phyloP scores from a whole-genome alignment of 2,888 invertebrate genomes.

The Cerastis leucographa region DNA sequence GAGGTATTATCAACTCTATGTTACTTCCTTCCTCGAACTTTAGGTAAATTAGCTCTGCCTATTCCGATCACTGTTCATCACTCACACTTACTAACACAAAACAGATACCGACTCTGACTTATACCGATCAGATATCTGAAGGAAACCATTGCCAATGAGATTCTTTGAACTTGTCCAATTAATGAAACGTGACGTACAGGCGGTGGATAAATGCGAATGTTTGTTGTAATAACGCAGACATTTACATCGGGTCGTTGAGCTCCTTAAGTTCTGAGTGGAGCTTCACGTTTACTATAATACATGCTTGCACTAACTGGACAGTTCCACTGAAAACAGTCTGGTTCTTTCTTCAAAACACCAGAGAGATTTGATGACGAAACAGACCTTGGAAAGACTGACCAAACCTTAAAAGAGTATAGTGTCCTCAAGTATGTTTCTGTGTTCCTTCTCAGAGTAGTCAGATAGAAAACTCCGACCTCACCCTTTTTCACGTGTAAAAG shows the following conservation, averaged over 20 bases:
- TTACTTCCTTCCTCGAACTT: too few relatives aligned
- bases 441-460: background rate
- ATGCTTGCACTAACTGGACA: background rate
- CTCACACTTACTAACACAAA: slow-evolving; percentile 77
- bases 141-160: slow-evolving; percentile 75
- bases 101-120: slow-evolving; percentile 76
- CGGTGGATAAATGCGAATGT: slow-evolving; percentile 46
- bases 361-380: too few relatives aligned
- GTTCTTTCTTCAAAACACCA: background rate
- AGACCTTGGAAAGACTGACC: too few relatives aligned
- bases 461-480: background rate
- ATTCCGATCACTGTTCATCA: slow-evolving; percentile 57
- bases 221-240: slow-evolving; percentile 45
- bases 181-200: slow-evolving; percentile 56
- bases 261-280: background rate
- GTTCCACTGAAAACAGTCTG: background rate
- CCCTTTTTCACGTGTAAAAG: too few relatives aligned
- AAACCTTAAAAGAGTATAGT: too few relatives aligned
- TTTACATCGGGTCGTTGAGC: slow-evolving; percentile 3
- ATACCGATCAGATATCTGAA: slow-evolving; percentile 75
- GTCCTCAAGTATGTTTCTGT: background rate
- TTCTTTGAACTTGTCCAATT: slow-evolving; percentile 80
- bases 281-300: background rate
- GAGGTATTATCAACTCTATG: too few relatives aligned
- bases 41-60: too few relatives aligned